Evolutionary conservation across 2,797 vertebrate species (phyloP), one percentile per base, ranked within the genome.

Genomic region (Mormyrus hasselquistii): DNA sequence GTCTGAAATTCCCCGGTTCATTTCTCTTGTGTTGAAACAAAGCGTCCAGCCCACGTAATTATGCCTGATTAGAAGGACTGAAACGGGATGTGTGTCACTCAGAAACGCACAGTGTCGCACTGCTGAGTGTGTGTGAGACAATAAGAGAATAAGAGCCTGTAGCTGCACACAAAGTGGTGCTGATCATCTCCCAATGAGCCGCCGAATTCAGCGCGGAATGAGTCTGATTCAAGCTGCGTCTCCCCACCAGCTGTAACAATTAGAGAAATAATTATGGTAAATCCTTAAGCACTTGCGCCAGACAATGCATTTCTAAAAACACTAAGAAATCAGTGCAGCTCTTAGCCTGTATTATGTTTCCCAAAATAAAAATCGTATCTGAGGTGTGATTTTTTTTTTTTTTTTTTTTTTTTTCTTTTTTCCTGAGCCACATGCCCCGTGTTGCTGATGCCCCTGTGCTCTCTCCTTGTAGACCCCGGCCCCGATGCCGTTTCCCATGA

Each of bases 401-500:
- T 19, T n/a, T 2, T 3, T 9, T 25, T 25, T 29, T 12, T 10
- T 19, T 0, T 19, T 1, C 19, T 19, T 16, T 12, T 69, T 34
- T 0, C 62, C 62, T 69, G 62, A 69, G 62, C 62, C 3, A 4
- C 25, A 5, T 2, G n/a, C 25, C 3, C 25, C 12, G 3, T 76
- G 76, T 44, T 6, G 4, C 34, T 82, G 14, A 82, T 12, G 16
- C 25, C 79, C 16, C 38, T 57, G 76, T 19, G 34, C 87, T 76
- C 76, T 89, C 57, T 89, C 10, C 29, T 87, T 62, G 86, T 92
- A 96, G 97, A 97, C 97, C 95, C 96, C 97, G 92, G 96, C 97
- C 94, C 97, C 97, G 92, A 93, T 97, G 91, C 92, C 96, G 90
- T 98, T 97, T 96, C 96, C 97, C 90, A 93, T 97, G 96, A 97